Evolutionary conservation across 2,113 vertebrate species (phyloP).

Genomic region (Perca flavescens): DNA sequence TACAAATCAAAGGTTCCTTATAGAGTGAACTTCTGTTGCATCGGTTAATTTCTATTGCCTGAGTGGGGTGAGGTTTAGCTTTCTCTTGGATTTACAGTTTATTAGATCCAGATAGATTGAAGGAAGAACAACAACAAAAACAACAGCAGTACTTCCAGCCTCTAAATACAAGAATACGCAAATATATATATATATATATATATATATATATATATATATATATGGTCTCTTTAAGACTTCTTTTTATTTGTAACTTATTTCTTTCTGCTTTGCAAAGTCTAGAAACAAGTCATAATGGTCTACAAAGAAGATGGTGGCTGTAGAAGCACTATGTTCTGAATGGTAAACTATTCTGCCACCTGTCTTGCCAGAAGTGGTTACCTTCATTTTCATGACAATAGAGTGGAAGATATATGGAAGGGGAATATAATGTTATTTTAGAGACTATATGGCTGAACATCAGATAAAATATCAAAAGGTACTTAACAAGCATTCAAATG

Average conservation of each 20-base stretch:
- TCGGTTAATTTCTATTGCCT: background rate
- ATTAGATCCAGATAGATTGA: background rate
- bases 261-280: constrained; percentile 10
- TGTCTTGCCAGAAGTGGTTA: background rate
- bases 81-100: background rate
- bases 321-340: background rate
- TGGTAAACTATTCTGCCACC: background rate
- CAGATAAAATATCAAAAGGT: background rate
- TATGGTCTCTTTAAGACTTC: background rate
- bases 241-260: background rate
- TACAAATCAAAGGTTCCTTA: background rate
- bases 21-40: background rate
- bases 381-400: background rate
- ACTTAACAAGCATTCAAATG: background rate
- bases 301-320: background rate
- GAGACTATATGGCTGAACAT: background rate
- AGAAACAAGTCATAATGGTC: background rate
- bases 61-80: background rate
- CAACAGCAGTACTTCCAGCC: background rate
- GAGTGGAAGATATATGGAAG: background rate
- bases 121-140: background rate
- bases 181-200: background rate
- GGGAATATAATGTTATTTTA: background rate
- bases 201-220: too few relatives aligned
- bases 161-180: constrained; percentile 4